Conservation (phyloP, 1,140 invertebrate species). For the Potamilus streckersoni region DNA sequence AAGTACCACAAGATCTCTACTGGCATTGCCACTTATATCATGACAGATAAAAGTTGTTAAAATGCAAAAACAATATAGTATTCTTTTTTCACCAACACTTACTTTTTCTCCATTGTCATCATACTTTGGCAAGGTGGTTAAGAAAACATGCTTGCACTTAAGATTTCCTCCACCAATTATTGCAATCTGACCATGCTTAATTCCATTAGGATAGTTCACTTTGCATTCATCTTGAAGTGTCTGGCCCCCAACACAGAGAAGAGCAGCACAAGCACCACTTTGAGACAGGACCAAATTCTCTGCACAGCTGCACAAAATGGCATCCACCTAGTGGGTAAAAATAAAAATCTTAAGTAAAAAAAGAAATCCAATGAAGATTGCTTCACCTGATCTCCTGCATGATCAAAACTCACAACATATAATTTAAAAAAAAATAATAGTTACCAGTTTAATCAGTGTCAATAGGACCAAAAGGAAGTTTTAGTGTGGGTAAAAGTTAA, state of each 20-base stretch:
- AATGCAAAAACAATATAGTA: too few species aligned
- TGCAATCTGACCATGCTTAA: constrained; percentile 40
- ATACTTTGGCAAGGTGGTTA: constrained; percentile 23
- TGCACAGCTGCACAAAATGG: constrained; percentile 41
- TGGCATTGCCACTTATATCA: too few species aligned
- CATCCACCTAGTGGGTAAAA: constrained; percentile 34
- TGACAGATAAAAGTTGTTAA: too few species aligned
- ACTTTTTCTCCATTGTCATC: constrained; percentile 22
- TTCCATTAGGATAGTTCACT: constrained; percentile 37
- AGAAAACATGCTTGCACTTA: constrained; percentile 40
- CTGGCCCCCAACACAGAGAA: constrained; percentile 30
- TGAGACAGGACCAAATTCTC: constrained; percentile 32
- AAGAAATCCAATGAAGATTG: too few species aligned
- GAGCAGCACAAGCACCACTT: constrained; percentile 36
- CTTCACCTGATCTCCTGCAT: too few species aligned
- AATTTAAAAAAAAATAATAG: too few species aligned
- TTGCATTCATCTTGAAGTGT: constrained; percentile 35
- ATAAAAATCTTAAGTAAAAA: too few species aligned
- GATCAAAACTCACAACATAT: too few species aligned
- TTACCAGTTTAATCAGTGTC: too few species aligned
- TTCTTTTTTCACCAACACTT: neutral
- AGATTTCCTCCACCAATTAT: constrained; percentile 38
- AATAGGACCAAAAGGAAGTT: too few species aligned
- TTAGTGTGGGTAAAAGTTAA: too few species aligned
- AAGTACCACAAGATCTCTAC: too few species aligned